Evolutionary conservation across 2,888 invertebrate species (phyloP).

Genomic region (Drosophila anceps): DNA sequence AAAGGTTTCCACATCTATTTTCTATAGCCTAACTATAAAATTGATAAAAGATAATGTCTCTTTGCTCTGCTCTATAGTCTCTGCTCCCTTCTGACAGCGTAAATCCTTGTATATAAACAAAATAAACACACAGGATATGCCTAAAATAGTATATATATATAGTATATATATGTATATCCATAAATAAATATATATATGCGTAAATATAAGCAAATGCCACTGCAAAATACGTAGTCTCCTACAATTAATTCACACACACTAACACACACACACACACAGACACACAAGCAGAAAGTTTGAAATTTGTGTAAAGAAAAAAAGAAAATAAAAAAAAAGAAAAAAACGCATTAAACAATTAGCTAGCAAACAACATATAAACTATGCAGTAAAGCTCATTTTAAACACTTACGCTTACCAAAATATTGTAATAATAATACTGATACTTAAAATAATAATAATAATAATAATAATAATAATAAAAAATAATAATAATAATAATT

Average conservation of each 20-base stretch:
- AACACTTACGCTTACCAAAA: slow-evolving; percentile 77
- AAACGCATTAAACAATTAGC: slow-evolving; percentile 55
- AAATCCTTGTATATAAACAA: slow-evolving; percentile 36
- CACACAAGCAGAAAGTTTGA: slow-evolving; percentile 19
- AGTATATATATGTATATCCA: too few species aligned
- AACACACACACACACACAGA: slow-evolving; percentile 16
- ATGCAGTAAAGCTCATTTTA: slow-evolving; percentile 71
- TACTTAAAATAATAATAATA: slow-evolving; percentile 18
- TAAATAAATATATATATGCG: slow-evolving; percentile 34
- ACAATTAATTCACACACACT: slow-evolving; percentile 52
- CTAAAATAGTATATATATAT: slow-evolving; percentile 57
- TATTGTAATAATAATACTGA: slow-evolving; percentile 45
- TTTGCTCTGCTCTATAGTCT: slow-evolving; percentile 12
- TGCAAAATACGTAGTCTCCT: slow-evolving; percentile 62
- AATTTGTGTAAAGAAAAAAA: slow-evolving; percentile 40
- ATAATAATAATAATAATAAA: slow-evolving; percentile 38
- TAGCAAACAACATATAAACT: slow-evolving; percentile 57
- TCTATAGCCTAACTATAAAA: neutral
- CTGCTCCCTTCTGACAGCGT: neutral
- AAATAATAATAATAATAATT: slow-evolving; percentile 20
- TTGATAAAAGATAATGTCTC: neutral
- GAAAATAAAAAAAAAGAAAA: slow-evolving; percentile 24
- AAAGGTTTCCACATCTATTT: slow-evolving; percentile 12
- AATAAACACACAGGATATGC: slow-evolving; percentile 47
- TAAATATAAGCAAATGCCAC: slow-evolving; percentile 55